Percentiles rank a stretch among this genome's conserved stretches.
These are phyloP conservation scores for Melipona quadrifasciata DNA, from an alignment of 1,140 invertebrate genomes.

Conservation along the genomic window DNA sequence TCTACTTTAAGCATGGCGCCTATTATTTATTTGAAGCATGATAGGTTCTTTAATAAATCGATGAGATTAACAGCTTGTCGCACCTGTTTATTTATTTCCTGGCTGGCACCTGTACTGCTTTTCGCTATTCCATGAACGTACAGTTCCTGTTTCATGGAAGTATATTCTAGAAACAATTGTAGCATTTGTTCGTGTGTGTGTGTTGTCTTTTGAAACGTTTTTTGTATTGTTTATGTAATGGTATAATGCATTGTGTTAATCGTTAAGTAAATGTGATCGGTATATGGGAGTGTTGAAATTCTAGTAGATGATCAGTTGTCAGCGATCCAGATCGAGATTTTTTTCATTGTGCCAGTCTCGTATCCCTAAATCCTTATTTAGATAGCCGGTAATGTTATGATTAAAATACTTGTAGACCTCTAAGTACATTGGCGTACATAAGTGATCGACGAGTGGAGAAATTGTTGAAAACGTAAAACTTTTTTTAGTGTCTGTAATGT, in stretches of 20 bases:
- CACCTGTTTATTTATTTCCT: conserved; percentile 80
- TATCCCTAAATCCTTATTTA: conserved; percentile 5
- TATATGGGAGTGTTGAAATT: conserved; percentile 53
- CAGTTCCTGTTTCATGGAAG: conserved; percentile 9
- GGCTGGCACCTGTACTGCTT: conserved; percentile 73
- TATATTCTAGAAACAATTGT: conserved; percentile 33
- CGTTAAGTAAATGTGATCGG: conserved; percentile 48
- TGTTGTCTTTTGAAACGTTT: conserved; percentile 37
- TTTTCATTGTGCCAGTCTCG: background rate
- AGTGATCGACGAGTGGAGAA: conserved; percentile 20
- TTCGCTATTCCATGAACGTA: conserved; percentile 49
- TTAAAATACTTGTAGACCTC: conserved; percentile 6
- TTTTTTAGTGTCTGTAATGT: conserved; percentile 19
- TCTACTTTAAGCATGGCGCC: conserved; percentile 78
- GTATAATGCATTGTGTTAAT: conserved; percentile 50
- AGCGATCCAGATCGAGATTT: conserved; percentile 12
- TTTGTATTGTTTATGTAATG: conserved; percentile 44
- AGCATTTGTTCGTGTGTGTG: conserved; percentile 47
- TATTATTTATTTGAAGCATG: conserved; percentile 78
- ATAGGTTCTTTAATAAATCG: conserved; percentile 79
- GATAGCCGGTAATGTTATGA: conserved; percentile 14
- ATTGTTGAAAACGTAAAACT: conserved; percentile 21
- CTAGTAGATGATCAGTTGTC: conserved; percentile 22
- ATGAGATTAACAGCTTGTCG: conserved; percentile 79
- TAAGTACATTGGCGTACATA: conserved; percentile 5